Percentiles rank a stretch among this genome's conserved stretches.
Evolutionary conservation across 2,888 invertebrate species (phyloP).

Genomic region (Cacoxenus indagator): DNA sequence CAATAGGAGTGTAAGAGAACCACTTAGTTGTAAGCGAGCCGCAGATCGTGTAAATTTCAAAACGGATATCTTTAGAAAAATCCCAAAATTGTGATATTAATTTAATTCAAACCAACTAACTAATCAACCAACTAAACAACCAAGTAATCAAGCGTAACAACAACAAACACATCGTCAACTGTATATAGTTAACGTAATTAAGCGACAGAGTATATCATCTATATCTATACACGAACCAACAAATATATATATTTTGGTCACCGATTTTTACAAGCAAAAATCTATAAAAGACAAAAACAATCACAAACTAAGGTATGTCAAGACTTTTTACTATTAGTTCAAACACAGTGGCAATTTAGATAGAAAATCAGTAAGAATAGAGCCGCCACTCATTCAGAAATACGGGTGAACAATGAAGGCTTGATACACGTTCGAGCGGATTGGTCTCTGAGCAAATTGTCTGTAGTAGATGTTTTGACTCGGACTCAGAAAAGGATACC

Average conservation of each 20-base stretch:
- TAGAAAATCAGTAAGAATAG: too few species aligned
- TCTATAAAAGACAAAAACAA: constrained; percentile 54
- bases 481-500: too few species aligned
- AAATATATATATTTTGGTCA: constrained; percentile 56
- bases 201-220: neutral
- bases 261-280: constrained; percentile 48
- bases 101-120: constrained; percentile 19
- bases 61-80: constrained; percentile 59
- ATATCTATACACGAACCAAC: constrained; percentile 37
- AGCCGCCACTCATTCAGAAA: too few species aligned
- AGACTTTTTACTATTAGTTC: neutral
- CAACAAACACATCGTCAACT: constrained; percentile 45
- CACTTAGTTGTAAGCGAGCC: neutral
- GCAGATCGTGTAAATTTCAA: constrained; percentile 48
- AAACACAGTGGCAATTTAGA: too few species aligned
- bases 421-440: too few species aligned
- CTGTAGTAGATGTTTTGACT: too few species aligned
- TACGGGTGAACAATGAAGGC: too few species aligned
- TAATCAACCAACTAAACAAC: constrained; percentile 37
- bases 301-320: constrained; percentile 57
- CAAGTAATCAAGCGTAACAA: constrained; percentile 30
- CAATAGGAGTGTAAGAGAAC: neutral
- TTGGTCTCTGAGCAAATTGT: too few species aligned
- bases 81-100: constrained; percentile 63
- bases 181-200: constrained; percentile 42